These are phyloP conservation scores for Scartelaos histophorus DNA, from an alignment of 2,113 vertebrate species.

Conservation along the genomic window DNA sequence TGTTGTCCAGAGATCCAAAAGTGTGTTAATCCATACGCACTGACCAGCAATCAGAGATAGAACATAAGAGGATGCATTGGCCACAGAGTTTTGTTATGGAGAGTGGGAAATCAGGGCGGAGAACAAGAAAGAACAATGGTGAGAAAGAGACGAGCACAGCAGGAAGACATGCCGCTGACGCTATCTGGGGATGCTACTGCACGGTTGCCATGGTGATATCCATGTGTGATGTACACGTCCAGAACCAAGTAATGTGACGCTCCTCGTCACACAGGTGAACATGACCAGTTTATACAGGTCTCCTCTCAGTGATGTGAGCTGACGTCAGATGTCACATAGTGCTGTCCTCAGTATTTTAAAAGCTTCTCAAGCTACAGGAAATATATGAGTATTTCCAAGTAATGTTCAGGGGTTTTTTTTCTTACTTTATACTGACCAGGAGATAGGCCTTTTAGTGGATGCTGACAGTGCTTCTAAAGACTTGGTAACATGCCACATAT, in stretches of 20 bases:
- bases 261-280: conserved; percentile 14
- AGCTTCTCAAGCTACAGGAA: background rate
- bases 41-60: conserved; percentile 11
- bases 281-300: background rate
- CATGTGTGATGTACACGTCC: conserved; percentile 6
- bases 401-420: background rate
- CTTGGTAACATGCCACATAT: background rate
- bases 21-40: background rate
- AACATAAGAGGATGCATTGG: background rate
- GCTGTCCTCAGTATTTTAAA: background rate
- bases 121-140: conserved; percentile 24
- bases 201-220: conserved; percentile 66
- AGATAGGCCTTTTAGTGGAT: background rate
- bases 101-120: background rate
- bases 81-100: background rate
- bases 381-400: background rate
- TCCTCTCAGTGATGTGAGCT: background rate
- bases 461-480: background rate
- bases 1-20: conserved; percentile 14
- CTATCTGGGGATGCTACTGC: conserved; percentile 57
- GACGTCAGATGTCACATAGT: background rate
- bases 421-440: background rate
- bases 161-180: conserved; percentile 5
- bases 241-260: conserved; percentile 21
- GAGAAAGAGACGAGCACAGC: conserved; percentile 30